These are phyloP conservation scores for Vipera latastei DNA, from an alignment of 2,797 vertebrate species.

Conservation along the genomic window DNA sequence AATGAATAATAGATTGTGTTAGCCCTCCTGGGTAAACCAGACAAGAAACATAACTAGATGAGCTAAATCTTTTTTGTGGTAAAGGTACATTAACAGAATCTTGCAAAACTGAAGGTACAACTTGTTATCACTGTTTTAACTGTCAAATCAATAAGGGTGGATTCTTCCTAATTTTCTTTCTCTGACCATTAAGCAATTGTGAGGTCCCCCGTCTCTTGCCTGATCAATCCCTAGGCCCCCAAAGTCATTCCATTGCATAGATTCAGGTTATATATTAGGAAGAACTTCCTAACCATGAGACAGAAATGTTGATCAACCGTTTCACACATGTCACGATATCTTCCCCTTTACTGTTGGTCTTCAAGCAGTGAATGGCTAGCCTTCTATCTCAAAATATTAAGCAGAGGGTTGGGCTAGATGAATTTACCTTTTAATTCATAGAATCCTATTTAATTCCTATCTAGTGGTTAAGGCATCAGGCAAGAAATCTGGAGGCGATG, in stretches of 20 bases:
- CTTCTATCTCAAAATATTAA: not conserved
- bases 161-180: not conserved
- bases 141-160: not conserved
- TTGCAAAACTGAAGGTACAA: not conserved
- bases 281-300: not conserved
- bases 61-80: not conserved
- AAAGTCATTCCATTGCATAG: not conserved
- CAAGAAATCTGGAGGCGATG: not conserved
- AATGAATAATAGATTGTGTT: not conserved
- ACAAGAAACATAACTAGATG: not conserved
- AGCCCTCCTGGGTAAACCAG: not conserved
- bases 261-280: not conserved
- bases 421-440: not conserved
- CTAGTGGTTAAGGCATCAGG: not conserved
- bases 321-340: not conserved
- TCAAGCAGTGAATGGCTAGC: not conserved
- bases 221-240: not conserved
- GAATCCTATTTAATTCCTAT: not conserved
- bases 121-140: not conserved
- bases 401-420: not conserved
- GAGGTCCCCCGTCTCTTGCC: not conserved
- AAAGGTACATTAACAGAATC: not conserved
- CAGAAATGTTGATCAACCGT: not conserved
- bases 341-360: not conserved
- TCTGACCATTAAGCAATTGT: not conserved